Evolutionary conservation across 2,113 vertebrate genomes (phyloP).

Genomic region (Eleginops maclovinus): DNA sequence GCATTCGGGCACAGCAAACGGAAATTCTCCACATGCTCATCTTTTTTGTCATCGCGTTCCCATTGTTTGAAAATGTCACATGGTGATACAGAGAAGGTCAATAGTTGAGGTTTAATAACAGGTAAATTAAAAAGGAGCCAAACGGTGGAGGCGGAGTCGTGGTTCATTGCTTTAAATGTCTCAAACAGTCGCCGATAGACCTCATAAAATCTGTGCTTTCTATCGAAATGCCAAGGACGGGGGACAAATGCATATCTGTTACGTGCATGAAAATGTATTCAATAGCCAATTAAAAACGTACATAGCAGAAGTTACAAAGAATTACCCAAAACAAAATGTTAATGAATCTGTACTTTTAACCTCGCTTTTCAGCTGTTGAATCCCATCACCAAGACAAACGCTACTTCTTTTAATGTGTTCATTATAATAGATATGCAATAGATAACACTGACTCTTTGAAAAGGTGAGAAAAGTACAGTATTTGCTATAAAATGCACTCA

Average conservation of each 20-base stretch:
- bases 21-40: slow-evolving; percentile 40
- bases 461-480: no score
- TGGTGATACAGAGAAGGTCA: slow-evolving; percentile 50
- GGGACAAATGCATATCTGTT: background rate
- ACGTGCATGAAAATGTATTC: background rate
- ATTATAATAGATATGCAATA: background rate
- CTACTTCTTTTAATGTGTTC: no score
- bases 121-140: slow-evolving; percentile 23
- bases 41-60: slow-evolving; percentile 22
- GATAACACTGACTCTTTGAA: background rate
- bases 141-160: slow-evolving; percentile 13
- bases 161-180: slow-evolving; percentile 35
- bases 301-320: background rate
- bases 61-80: slow-evolving; percentile 65
- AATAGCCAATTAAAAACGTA: background rate
- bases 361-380: background rate
- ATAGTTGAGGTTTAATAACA: slow-evolving; percentile 40
- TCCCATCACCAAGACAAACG: background rate
- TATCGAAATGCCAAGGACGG: background rate
- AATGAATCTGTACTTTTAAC: background rate
- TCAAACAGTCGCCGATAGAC: background rate
- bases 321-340: background rate
- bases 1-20: background rate
- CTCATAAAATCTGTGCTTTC: slow-evolving; percentile 1
- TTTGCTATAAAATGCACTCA: no score